Evolutionary conservation across 2,888 invertebrate genomes (phyloP).

Genomic region (Pyrrhia umbra): DNA sequence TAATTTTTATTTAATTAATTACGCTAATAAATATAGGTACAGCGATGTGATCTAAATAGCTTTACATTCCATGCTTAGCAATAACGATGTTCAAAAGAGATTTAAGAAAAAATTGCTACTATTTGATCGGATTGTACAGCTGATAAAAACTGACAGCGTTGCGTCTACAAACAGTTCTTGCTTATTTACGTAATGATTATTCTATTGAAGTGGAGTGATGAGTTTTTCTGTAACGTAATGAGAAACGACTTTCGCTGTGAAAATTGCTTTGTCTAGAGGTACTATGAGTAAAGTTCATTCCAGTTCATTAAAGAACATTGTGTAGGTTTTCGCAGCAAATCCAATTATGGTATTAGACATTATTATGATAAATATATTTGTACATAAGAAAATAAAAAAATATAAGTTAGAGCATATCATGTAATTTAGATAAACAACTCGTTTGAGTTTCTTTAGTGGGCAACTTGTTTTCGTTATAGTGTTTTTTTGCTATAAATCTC

Average conservation of each 20-base stretch:
- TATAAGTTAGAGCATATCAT: constrained; percentile 5
- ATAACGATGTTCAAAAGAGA: constrained; percentile 31
- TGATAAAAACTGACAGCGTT: constrained; percentile 67
- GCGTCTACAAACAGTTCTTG: constrained; percentile 63
- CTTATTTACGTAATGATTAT: constrained; percentile 69
- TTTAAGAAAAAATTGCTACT: constrained; percentile 35
- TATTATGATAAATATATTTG: constrained; percentile 36
- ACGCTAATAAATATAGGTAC: neutral
- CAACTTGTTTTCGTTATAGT: constrained; percentile 29
- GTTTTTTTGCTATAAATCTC: constrained; percentile 13
- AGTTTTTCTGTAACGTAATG: constrained; percentile 70
- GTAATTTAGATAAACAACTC: constrained; percentile 16
- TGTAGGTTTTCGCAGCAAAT: constrained; percentile 35
- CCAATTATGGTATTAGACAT: constrained; percentile 14
- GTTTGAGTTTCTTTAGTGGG: constrained; percentile 1
- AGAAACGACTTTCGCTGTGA: constrained; percentile 69
- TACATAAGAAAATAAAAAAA: constrained; percentile 11
- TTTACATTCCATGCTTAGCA: constrained; percentile 20
- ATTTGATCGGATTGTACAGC: constrained; percentile 39
- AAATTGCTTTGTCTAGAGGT: constrained; percentile 64
- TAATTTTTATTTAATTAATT: neutral
- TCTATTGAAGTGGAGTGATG: constrained; percentile 67
- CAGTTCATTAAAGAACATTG: constrained; percentile 47
- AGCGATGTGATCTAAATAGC: constrained; percentile 20
- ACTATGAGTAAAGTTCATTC: constrained; percentile 64